Evolutionary conservation across 2,888 invertebrate species (phyloP).

Genomic region (Fragum sueziense): DNA sequence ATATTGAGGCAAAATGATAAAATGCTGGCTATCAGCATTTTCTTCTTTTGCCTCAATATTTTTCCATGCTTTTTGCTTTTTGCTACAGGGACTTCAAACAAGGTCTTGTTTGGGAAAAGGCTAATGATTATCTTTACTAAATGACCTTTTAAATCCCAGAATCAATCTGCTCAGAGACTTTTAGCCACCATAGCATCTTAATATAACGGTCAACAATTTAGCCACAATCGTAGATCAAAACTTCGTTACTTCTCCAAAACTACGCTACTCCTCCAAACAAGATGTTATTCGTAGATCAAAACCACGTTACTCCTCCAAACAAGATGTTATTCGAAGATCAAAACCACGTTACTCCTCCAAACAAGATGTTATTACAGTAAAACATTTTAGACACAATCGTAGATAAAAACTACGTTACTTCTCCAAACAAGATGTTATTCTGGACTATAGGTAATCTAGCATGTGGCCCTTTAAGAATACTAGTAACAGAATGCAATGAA

Average conservation of each 20-base stretch:
- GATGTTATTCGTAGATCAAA: conserved; percentile 22
- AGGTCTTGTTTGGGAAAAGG: too few relatives aligned
- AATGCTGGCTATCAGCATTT: too few relatives aligned
- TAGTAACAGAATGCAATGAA: not conserved
- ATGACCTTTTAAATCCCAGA: too few relatives aligned
- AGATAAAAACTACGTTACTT: not conserved
- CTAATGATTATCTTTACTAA: too few relatives aligned
- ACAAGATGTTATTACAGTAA: conserved; percentile 20
- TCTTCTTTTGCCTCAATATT: too few relatives aligned
- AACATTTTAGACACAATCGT: not conserved
- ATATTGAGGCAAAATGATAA: too few relatives aligned
- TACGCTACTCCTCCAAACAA: not conserved
- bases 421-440: conserved; percentile 20
- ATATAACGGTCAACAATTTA: not conserved
- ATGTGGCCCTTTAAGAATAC: not conserved
- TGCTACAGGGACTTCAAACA: too few relatives aligned
- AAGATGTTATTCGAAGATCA: conserved; percentile 25
- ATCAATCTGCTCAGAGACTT: not conserved
- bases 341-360: not conserved
- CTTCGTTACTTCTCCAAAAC: too few relatives aligned
- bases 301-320: not conserved
- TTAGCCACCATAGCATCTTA: conserved; percentile 1
- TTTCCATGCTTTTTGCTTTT: too few relatives aligned
- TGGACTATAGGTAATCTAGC: not conserved
- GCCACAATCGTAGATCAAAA: not conserved